These are phyloP conservation scores for Philhelius pedissequus DNA, from an alignment of 2,888 invertebrate genomes.

Conservation along the genomic window DNA sequence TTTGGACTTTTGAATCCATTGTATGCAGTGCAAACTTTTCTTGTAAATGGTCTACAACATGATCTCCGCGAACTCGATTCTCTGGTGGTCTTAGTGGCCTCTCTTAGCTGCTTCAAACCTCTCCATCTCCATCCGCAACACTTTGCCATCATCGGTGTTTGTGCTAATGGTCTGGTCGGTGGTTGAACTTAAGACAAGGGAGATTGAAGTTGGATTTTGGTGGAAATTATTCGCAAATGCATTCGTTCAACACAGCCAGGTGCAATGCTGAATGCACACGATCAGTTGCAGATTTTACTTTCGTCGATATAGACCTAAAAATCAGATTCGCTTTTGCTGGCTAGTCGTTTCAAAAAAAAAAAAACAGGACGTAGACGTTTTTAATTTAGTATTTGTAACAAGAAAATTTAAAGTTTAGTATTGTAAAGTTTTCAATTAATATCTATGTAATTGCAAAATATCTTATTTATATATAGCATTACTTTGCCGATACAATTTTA, in stretches of 20 bases:
- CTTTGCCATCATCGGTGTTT: neutral
- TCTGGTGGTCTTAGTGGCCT: neutral
- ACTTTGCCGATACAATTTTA: too few relatives aligned
- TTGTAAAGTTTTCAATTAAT: neutral
- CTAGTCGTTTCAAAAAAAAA: neutral
- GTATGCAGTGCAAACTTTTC: neutral
- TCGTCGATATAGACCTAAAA: constrained; percentile 75
- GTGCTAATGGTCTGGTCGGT: constrained; percentile 16
- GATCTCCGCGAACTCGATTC: constrained; percentile 21
- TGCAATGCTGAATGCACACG: constrained; percentile 74
- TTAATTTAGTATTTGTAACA: neutral
- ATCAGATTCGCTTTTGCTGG: constrained; percentile 53
- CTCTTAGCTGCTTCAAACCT: constrained; percentile 1
- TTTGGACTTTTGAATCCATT: constrained; percentile 1
- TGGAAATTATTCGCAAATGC: constrained; percentile 50
- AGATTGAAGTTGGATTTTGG: neutral
- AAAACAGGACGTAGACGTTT: neutral
- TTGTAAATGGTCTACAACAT: constrained; percentile 15
- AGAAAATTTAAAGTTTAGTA: neutral
- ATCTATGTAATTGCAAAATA: too few relatives aligned
- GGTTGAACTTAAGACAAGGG: constrained; percentile 1
- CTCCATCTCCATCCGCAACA: constrained; percentile 29
- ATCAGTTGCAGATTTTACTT: constrained; percentile 79
- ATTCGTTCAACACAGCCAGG: constrained; percentile 54
- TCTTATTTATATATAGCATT: too few relatives aligned